Conservation (phyloP, 2,113 vertebrate species). For the Nycticebus coucang region DNA sequence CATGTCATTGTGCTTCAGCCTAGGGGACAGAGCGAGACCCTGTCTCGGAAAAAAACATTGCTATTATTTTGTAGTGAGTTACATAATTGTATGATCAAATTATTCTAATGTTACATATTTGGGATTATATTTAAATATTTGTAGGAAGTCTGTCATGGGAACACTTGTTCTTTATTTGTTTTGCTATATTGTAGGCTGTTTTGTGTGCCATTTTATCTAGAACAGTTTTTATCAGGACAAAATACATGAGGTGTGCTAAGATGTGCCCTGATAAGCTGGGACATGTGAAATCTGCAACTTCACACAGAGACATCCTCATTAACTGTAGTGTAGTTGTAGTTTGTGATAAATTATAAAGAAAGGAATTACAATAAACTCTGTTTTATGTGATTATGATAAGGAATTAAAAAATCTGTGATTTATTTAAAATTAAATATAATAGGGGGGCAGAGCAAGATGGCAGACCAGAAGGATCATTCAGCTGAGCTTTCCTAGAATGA, state of each 20-base stretch:
- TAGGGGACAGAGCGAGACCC: too few relatives aligned
- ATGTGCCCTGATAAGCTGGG: background rate
- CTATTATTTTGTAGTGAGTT: background rate
- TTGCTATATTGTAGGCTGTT: background rate
- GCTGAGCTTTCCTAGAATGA: too few relatives aligned
- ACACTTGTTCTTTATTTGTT: background rate
- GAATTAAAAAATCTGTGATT: background rate
- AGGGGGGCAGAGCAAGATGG: too few relatives aligned
- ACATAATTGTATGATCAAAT: background rate
- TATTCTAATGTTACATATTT: background rate
- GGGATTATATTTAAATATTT: conserved; percentile 2
- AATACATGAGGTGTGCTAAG: background rate
- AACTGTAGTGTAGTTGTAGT: background rate
- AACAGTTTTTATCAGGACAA: background rate
- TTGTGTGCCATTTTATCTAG: background rate
- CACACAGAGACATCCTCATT: background rate
- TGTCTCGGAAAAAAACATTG: background rate
- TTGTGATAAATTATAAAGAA: background rate
- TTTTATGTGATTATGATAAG: background rate
- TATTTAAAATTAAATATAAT: background rate
- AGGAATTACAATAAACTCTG: background rate
- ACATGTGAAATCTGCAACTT: background rate
- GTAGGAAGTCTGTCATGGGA: background rate
- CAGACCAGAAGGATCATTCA: too few relatives aligned
- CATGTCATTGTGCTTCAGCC: too few relatives aligned